These are phyloP conservation scores for Hydropotes inermis DNA, from an alignment of 2,113 vertebrate genomes.

Conservation along the genomic window DNA sequence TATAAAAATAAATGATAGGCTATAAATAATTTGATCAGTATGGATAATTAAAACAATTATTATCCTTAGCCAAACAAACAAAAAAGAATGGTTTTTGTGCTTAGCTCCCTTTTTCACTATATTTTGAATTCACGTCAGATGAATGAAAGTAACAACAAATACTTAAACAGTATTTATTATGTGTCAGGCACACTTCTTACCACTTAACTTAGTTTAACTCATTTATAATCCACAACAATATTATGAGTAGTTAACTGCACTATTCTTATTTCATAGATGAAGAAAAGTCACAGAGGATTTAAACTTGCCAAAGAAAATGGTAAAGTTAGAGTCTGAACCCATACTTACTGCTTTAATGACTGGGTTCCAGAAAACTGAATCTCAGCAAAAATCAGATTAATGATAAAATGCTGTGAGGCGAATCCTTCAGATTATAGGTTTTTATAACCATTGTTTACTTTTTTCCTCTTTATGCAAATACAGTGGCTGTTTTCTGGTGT, in stretches of 20 bases:
- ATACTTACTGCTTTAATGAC: background rate
- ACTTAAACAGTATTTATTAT: background rate
- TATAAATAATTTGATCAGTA: background rate
- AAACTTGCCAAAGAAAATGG: background rate
- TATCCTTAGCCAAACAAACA: background rate
- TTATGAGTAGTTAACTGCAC: background rate
- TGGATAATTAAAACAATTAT: background rate
- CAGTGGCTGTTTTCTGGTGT: background rate
- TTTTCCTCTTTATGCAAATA: background rate
- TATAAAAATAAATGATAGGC: background rate
- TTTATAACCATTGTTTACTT: background rate
- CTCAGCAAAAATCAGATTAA: background rate
- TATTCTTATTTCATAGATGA: background rate
- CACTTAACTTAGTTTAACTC: background rate
- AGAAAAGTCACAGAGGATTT: background rate
- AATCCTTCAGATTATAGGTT: background rate
- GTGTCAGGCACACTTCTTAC: background rate
- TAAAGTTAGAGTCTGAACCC: background rate
- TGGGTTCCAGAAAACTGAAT: conserved; percentile 11
- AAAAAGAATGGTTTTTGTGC: background rate
- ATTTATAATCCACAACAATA: background rate
- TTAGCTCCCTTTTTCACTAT: background rate
- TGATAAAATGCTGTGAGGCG: background rate
- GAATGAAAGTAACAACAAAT: background rate
- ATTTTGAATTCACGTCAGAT: background rate